Base-by-base conservation (phyloP, 2,888 invertebrate genomes). In the Panzeria rudis region DNA sequence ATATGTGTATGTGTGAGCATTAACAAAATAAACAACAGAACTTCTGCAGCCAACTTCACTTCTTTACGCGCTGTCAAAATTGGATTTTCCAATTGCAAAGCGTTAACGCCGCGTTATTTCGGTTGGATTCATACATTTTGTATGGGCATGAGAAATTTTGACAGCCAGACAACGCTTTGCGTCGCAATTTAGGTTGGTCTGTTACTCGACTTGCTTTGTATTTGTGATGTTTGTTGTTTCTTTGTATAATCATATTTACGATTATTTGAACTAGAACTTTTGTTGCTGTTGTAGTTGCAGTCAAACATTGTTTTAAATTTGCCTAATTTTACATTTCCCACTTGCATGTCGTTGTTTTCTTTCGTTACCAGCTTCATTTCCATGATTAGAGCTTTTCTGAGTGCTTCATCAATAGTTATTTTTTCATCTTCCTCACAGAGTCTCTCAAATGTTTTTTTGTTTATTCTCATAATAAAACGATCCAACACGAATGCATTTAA, bases 391-490 rank as follows among this genome's bases (percentile, higher is more conserved):
- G 83, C 80, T 59, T 83, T 84, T 29, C 64, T 13, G 3, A 80
- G 56, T 35, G 76, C 76, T 17, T 80, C 68, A 32, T 32, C 32
- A 32, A 32, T 32, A 32, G 86, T 83, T 9, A 86, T 54, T 17
- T 78, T 83, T 35, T 87, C 82, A 13, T 84, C 85, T 23, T 86
- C 85, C 62, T 86, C 83, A 52, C 81, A 86, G n/a, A 86, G 38
- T 47, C 76, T 61, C n/a, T 86, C 77, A 71, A 86, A 86, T 44
- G 83, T 78, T 54, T 38, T 59, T 11, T 76, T 47, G 4, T 75
- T 61, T 20, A 86, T 29, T 0, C 79, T 84, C 61, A 83, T 77
- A n/a, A 75, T 50, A 41, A 66, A 9, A n/a, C 11, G 59, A 59
- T 72, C 72, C 29, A 72, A 25, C 13, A 86, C 78, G 17, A 86